Evolutionary conservation across 2,888 invertebrate genomes (phyloP), one percentile per base, ranked within the genome.

Genomic region (Masnerella sp.): DNA sequence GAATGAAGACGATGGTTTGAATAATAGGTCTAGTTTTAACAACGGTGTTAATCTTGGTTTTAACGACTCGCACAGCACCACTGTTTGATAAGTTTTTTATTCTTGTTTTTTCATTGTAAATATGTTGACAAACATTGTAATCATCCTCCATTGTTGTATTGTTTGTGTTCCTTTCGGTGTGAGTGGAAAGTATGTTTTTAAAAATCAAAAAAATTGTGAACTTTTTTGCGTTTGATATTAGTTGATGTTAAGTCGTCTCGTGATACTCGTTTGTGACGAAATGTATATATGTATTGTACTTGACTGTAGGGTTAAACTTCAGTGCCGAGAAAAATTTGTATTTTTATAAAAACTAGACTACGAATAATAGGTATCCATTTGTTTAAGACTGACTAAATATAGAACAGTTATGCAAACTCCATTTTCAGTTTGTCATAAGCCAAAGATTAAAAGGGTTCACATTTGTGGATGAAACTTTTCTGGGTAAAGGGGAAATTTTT

Each of bases 51-150:
- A 61, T 1, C 54, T 69, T 5, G 47, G 47, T 25, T 54, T 69
- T 8, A 11, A 61, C 15, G 15, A 70, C 3, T 43, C 64, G 5
- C 56, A 58, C 11, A 64, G 70, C 22, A 70, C 70, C n/a, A 62
- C 59, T 11, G 70, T 69, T 15, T 68, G 30, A 68, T 42, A 9
- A 28, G 22, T 5, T 7, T 5, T 22, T 7, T 22, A 22, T 22
- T 22, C 22, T 22, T 22, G n/a, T n/a, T n/a, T n/a, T n/a, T n/a
- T n/a, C 5, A 12, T 38, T 38, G 38, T 38, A 38, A 4, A 38
- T 38, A 38, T n/a, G n/a, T n/a, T n/a, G n/a, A n/a, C n/a, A n/a
- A n/a, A n/a, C n/a, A n/a, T n/a, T n/a, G n/a, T n/a, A n/a, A n/a
- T n/a, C n/a, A n/a, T n/a, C n/a, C n/a, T n/a, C n/a, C n/a, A n/a